Conservation (phyloP, 2,797 vertebrate genomes). For the Halcyon badia region DNA sequence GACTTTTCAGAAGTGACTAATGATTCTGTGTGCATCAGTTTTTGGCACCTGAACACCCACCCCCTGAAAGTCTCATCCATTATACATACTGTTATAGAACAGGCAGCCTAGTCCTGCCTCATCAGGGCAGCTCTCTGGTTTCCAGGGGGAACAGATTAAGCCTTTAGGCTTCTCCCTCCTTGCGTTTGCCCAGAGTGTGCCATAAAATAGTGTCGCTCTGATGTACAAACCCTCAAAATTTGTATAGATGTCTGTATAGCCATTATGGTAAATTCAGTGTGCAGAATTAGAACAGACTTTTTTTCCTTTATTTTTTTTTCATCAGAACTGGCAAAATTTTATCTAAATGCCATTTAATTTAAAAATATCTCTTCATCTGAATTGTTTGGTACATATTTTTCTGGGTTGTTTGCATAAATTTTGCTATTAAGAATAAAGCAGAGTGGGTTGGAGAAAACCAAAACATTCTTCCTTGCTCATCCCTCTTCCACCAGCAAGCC, state of each 20-base stretch:
- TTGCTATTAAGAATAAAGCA: slow-evolving; percentile 16
- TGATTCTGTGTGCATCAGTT: slow-evolving; percentile 65
- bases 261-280: neutral
- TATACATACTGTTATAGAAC: slow-evolving; percentile 59
- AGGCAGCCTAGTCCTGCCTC: slow-evolving; percentile 23
- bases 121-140: neutral
- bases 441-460: neutral
- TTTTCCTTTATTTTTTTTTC: no score
- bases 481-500: neutral
- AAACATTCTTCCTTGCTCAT: neutral
- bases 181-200: neutral
- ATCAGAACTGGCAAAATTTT: neutral
- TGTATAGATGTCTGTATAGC: neutral
- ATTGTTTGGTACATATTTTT: neutral
- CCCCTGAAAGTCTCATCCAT: slow-evolving; percentile 66
- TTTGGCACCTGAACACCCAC: slow-evolving; percentile 61
- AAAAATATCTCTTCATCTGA: neutral
- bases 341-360: neutral
- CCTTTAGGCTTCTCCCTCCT: slow-evolving; percentile 10
- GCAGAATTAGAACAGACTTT: neutral
- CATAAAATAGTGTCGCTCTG: neutral
- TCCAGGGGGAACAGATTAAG: slow-evolving; percentile 40
- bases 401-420: neutral
- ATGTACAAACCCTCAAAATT: neutral
- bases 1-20: slow-evolving; percentile 68